Percentiles rank a stretch among this genome's conserved stretches.
phyloP scores from a whole-genome alignment of 2,888 invertebrate genomes.

The Chalcosyrphus nemorum region DNA sequence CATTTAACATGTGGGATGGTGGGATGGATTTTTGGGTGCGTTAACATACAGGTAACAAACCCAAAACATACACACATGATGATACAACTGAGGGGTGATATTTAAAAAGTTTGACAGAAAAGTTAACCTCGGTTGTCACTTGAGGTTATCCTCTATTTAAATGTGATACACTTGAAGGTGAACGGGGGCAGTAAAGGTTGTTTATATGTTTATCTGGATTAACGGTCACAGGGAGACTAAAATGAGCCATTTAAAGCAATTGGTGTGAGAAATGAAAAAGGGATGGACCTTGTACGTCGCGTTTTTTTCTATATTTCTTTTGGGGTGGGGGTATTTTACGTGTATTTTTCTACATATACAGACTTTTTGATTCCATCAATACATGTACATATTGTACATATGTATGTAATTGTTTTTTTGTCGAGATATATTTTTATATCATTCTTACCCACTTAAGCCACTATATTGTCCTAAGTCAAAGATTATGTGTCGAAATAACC shows the following conservation, averaged over 20 bases:
- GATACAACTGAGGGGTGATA: conserved; percentile 23
- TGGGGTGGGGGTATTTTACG: neutral
- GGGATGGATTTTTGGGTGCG: conserved; percentile 26
- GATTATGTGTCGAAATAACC: too few species aligned
- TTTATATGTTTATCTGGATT: conserved; percentile 37
- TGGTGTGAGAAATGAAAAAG: neutral
- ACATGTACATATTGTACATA: too few species aligned
- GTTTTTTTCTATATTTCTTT: neutral
- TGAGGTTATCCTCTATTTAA: conserved; percentile 66
- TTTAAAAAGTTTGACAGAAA: conserved; percentile 55
- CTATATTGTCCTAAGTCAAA: too few species aligned
- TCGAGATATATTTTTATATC: too few species aligned
- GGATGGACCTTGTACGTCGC: neutral
- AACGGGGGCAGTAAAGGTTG: conserved; percentile 20
- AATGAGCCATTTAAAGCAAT: conserved; percentile 20
- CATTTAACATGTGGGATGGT: conserved; percentile 55
- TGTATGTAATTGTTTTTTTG: too few species aligned
- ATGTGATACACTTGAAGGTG: conserved; percentile 36
- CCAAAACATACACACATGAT: neutral
- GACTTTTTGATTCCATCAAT: neutral
- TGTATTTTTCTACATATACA: neutral
- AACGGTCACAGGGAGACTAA: conserved; percentile 4
- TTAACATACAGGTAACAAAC: conserved; percentile 54
- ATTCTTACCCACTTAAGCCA: too few species aligned
- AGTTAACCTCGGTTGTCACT: conserved; percentile 69